Evolutionary conservation across 2,113 vertebrate species (phyloP).

Genomic region (Macaca nemestrina): DNA sequence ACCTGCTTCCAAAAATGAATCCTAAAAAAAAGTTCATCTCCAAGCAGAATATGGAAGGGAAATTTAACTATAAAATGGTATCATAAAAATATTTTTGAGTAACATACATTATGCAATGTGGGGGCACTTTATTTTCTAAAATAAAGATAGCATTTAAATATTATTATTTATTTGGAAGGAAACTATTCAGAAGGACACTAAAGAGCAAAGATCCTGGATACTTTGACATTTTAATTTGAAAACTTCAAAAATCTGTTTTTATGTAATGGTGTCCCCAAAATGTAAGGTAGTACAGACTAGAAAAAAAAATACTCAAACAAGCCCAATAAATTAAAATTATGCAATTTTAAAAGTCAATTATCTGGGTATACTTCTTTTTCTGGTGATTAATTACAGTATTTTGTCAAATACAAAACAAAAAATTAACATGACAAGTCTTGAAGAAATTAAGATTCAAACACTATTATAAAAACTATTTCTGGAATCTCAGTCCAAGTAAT

Average conservation of each 20-base stretch:
- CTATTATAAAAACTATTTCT: constrained; percentile 11
- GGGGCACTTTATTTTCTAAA: neutral
- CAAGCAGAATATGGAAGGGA: neutral
- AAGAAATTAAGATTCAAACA: constrained; percentile 48
- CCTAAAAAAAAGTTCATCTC: neutral
- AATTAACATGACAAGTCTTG: neutral
- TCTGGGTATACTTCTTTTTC: constrained; percentile 30
- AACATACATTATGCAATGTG: neutral
- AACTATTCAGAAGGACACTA: neutral
- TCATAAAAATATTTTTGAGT: neutral
- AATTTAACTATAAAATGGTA: neutral
- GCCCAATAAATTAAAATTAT: neutral
- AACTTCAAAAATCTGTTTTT: neutral
- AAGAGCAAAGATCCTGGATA: neutral
- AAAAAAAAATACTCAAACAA: neutral
- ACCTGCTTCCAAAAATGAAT: neutral
- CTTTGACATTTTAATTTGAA: neutral
- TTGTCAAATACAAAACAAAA: neutral
- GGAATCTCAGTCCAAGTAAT: neutral
- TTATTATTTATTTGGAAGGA: neutral
- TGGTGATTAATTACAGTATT: constrained; percentile 23
- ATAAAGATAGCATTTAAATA: neutral
- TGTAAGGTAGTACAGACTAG: neutral
- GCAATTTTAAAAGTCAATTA: constrained; percentile 15
- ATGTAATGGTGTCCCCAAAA: neutral